phyloP scores from a whole-genome alignment of 2,888 invertebrate genomes.

The Metalampra italica region DNA sequence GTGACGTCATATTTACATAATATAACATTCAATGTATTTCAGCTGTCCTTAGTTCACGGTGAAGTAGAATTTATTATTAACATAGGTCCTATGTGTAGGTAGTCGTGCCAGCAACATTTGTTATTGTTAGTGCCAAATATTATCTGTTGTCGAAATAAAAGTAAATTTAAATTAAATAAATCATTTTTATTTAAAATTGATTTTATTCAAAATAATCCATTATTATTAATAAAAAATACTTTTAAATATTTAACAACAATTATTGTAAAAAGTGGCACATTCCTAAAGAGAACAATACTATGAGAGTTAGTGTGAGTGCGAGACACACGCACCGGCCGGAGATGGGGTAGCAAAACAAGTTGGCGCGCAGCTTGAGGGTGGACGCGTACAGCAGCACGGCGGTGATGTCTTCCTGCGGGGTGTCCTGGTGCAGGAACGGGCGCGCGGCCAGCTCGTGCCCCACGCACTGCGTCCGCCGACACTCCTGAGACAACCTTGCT shows the following conservation, averaged over 20 bases:
- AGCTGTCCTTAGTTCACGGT: too few relatives aligned
- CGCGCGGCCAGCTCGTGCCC: conserved; percentile 88
- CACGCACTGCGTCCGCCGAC: conserved; percentile 83
- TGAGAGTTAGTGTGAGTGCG: conserved; percentile 76
- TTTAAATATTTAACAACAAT: background rate
- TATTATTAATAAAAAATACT: background rate
- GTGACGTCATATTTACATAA: too few relatives aligned
- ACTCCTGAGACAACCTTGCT: conserved; percentile 85
- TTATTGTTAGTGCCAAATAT: conserved; percentile 28
- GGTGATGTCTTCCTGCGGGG: conserved; percentile 85
- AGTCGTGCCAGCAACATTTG: background rate
- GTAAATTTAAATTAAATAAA: conserved; percentile 12
- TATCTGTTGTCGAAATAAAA: conserved; percentile 19
- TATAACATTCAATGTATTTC: too few relatives aligned
- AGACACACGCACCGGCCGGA: conserved; percentile 83
- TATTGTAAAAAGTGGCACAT: conserved; percentile 82
- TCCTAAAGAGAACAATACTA: conserved; percentile 82
- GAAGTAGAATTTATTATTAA: too few relatives aligned
- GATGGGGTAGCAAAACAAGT: conserved; percentile 85
- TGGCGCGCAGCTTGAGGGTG: conserved; percentile 85
- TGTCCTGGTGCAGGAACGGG: conserved; percentile 89
- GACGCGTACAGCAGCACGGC: conserved; percentile 87
- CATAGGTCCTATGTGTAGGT: too few relatives aligned
- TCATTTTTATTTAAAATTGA: conserved; percentile 15
- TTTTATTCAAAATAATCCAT: background rate